Evolutionary conservation across 2,113 vertebrate species (phyloP).

Genomic region (Psittacara wagleri): DNA sequence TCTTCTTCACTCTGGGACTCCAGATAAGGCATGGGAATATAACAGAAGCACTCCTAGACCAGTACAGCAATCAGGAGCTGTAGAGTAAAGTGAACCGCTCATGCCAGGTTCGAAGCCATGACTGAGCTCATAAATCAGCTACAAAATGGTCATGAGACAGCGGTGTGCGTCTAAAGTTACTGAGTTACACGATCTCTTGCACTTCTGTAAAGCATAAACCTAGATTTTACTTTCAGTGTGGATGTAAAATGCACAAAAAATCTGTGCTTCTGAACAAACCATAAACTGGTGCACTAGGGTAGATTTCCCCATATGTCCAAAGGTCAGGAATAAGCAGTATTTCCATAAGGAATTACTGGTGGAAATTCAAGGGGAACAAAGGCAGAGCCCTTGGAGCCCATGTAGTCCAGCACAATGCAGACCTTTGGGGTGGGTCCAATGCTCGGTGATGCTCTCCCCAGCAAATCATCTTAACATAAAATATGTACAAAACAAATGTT

Average conservation of each 20-base stretch:
- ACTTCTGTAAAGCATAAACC: neutral
- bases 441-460: neutral
- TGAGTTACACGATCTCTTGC: neutral
- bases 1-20: neutral
- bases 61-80: neutral
- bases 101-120: neutral
- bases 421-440: neutral
- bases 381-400: neutral
- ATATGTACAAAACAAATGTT: neutral
- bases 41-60: neutral
- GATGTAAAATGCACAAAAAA: neutral
- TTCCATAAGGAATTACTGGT: neutral
- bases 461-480: neutral
- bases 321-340: neutral
- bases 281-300: neutral
- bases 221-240: neutral
- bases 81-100: neutral
- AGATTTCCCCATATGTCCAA: neutral
- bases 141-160: neutral
- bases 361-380: neutral
- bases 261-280: neutral
- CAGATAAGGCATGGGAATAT: neutral
- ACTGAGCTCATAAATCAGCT: slow-evolving; percentile 11
- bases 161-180: neutral
- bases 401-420: rapidly evolving